Base-by-base conservation (phyloP, 2,888 invertebrate genomes). In the Hesperia comma region DNA sequence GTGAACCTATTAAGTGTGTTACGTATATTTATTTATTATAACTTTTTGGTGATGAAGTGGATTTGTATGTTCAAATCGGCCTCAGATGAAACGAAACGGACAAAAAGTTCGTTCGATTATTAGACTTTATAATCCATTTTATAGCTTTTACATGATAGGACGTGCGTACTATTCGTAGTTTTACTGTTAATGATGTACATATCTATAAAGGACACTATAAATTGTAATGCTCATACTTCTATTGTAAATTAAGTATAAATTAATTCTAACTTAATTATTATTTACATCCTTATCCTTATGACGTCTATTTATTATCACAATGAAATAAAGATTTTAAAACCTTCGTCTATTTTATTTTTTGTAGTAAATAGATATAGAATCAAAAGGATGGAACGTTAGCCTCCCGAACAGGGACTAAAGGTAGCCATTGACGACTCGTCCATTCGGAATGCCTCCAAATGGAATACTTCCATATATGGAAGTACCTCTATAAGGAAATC, bases 271-370 rank as follows among this genome's bases (percentile, higher is more conserved):
- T 75, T 83, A 81, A 86, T 83, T 86, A 84, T 79, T 86, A 90
- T 90, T 90, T 89, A 90, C 88, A 87, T 88, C 84, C 83, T 85
- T 88, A 87, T 88, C 84, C 83, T 85, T 88, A 85, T 84, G 81
- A 85, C 85, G 82, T 89, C 87, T 90, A 88, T 87, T 90, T 90
- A 90, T 79, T 89, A 88, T 90, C 91, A 91, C 90, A 71, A 85
- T 85, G 80, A 87, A 91, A 88, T 88, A 87, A 88, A 90, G 72
- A 76, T 78, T 72, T 75, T 72, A 78, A 76, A 77, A 78, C 78
- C 78, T 71, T 70, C 33, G 15, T 46, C 8, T 19, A 54, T 51
- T 51, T n/a, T 74, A 54, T 72, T 82, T 82, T 81, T 72, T n/a
- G n/a, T n/a, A n/a, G n/a, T n/a, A n/a, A n/a, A n/a, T n/a, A n/a